Percentiles rank a stretch among this genome's conserved stretches.
Evolutionary conservation across 2,113 vertebrate species (phyloP).

Genomic region (Phalacrocorax carbo): DNA sequence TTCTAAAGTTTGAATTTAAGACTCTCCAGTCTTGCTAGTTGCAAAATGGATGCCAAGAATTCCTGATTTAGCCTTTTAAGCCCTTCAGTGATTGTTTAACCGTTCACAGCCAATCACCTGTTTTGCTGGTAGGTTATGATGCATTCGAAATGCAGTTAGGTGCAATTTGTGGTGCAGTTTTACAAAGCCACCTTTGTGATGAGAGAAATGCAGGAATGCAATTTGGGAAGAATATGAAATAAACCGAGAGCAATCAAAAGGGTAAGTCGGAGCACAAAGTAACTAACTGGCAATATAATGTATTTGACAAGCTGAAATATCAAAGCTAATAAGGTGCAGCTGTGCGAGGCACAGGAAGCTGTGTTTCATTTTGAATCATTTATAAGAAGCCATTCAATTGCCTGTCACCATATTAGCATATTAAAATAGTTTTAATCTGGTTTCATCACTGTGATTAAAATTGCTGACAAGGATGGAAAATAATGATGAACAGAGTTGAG

Average conservation of each 20-base stretch:
- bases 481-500: not conserved
- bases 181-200: not conserved
- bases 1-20: not conserved
- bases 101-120: not conserved
- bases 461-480: slow-evolving; percentile 34
- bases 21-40: not conserved
- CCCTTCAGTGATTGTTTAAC: not conserved
- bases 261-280: not conserved
- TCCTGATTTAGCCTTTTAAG: not conserved
- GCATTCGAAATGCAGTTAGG: not conserved
- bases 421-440: slow-evolving; percentile 64
- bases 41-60: not conserved
- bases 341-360: not conserved
- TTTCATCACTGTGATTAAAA: slow-evolving; percentile 64
- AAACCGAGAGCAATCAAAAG: not conserved
- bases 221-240: not conserved
- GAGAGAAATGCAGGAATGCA: not conserved
- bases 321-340: slow-evolving; percentile 7
- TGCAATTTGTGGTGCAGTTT: not conserved
- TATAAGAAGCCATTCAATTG: slow-evolving; percentile 33
- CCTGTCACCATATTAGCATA: slow-evolving; percentile 49
- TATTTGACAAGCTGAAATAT: slow-evolving; percentile 9
- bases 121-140: not conserved
- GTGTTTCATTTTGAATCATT: slow-evolving; percentile 42
- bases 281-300: not conserved